Conservation (phyloP, 2,888 invertebrate species). For the Mamestra brassicae region DNA sequence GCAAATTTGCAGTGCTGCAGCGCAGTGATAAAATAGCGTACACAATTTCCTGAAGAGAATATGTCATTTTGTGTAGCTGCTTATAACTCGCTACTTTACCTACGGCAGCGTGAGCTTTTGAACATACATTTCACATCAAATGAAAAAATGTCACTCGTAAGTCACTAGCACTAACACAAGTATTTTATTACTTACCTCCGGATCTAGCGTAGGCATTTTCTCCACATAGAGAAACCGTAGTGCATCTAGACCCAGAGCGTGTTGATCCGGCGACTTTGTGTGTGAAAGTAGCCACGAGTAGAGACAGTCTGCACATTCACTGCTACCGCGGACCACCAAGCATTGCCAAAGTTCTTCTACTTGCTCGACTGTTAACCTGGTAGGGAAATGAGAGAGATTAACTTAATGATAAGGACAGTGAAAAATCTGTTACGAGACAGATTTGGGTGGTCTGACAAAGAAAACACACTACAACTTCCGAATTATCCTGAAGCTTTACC, state of each 20-base stretch:
- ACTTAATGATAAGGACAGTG: background rate
- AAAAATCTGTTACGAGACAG: background rate
- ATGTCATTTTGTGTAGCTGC: too few species aligned
- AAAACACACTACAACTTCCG: background rate
- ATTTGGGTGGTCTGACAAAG: background rate
- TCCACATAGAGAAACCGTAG: conserved; percentile 96
- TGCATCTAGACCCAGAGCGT: conserved; percentile 97
- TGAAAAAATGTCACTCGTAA: too few species aligned
- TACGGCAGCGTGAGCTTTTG: too few species aligned
- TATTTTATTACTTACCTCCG: conserved; percentile 90
- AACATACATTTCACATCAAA: too few species aligned
- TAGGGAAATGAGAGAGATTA: background rate
- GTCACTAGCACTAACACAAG: too few species aligned
- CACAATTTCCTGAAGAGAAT: too few species aligned
- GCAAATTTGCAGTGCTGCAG: too few species aligned
- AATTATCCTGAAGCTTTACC: too few species aligned
- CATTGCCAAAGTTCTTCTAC: conserved; percentile 98
- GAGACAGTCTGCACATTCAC: conserved; percentile 97
- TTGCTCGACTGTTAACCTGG: conserved; percentile 95
- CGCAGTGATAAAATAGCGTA: too few species aligned
- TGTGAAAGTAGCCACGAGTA: conserved; percentile 98
- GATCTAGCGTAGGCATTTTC: conserved; percentile 96
- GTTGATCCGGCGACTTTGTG: conserved; percentile 97
- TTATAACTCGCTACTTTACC: too few species aligned
- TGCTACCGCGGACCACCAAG: conserved; percentile 93